Evolutionary conservation across 2,113 vertebrate genomes (phyloP).

Genomic region (Zosterops japonicus): DNA sequence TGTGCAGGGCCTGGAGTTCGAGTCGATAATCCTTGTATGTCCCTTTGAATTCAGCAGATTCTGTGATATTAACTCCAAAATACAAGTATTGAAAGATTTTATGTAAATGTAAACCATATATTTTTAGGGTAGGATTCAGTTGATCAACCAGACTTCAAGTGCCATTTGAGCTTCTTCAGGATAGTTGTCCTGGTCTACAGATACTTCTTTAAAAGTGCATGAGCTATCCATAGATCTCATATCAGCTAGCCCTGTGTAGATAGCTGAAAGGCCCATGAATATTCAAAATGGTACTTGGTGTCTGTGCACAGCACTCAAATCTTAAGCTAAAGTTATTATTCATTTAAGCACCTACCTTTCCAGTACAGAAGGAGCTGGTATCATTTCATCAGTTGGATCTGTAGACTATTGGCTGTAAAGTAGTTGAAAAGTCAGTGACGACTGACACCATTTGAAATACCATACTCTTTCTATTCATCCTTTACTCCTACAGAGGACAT

Average conservation of each 20-base stretch:
- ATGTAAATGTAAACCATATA: not conserved
- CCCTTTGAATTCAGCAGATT: not conserved
- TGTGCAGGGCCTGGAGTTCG: not conserved
- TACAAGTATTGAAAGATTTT: not conserved
- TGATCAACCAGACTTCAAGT: not conserved
- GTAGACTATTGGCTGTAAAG: not conserved
- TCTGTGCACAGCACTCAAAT: not conserved
- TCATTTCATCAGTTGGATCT: not conserved
- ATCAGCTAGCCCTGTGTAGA: not conserved
- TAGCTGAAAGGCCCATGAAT: not conserved
- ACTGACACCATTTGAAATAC: not conserved
- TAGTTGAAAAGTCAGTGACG: not conserved
- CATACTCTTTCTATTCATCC: accelerated
- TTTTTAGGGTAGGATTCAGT: not conserved
- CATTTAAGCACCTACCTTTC: not conserved
- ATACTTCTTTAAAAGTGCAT: not conserved
- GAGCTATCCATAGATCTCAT: not conserved
- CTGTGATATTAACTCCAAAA: not conserved
- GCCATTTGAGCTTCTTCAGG: not conserved
- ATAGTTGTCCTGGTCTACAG: not conserved
- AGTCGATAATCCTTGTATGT: not conserved
- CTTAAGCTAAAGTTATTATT: not conserved
- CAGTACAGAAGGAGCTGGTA: not conserved
- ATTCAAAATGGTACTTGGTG: not conserved
- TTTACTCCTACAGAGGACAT: not conserved